These are phyloP conservation scores for Crotophaga sulcirostris DNA, from an alignment of 2,113 vertebrate genomes.

Conservation along the genomic window DNA sequence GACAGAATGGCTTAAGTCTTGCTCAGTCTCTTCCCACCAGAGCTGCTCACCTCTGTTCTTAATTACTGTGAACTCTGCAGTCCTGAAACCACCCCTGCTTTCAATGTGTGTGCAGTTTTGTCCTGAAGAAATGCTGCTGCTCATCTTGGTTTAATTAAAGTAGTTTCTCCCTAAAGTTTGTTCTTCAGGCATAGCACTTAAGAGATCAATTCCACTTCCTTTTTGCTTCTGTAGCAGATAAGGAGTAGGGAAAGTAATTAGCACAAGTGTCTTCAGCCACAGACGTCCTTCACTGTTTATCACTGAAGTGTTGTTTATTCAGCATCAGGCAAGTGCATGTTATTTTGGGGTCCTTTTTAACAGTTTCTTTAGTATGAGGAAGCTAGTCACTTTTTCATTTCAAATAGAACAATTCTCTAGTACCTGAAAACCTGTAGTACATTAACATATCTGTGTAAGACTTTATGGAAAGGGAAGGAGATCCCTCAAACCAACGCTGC, in stretches of 20 bases:
- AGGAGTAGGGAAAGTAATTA: background rate
- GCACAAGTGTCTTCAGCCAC: background rate
- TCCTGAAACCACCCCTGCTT: background rate
- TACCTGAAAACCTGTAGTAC: background rate
- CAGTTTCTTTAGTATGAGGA: background rate
- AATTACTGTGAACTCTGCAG: background rate
- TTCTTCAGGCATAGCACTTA: background rate
- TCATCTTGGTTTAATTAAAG: conserved; percentile 28
- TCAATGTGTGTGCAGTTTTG: background rate
- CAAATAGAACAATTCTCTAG: background rate
- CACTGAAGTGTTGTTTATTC: background rate
- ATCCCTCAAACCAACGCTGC: background rate
- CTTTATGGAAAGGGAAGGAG: background rate
- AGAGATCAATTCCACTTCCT: conserved; percentile 31
- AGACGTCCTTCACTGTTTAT: background rate
- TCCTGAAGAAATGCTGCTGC: conserved; percentile 18
- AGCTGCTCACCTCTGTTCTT: background rate
- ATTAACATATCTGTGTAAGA: background rate
- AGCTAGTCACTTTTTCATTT: background rate
- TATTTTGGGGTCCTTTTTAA: background rate
- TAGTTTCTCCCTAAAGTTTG: conserved; percentile 1
- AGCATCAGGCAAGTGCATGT: background rate
- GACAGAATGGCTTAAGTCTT: background rate
- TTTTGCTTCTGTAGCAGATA: background rate
- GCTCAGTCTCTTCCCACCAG: fast-evolving